A percentile compares a stretch with the other conserved stretches of the same genome.
Evolutionary conservation across 2,113 vertebrate genomes (phyloP).

Genomic region (Hippocampus comes): DNA sequence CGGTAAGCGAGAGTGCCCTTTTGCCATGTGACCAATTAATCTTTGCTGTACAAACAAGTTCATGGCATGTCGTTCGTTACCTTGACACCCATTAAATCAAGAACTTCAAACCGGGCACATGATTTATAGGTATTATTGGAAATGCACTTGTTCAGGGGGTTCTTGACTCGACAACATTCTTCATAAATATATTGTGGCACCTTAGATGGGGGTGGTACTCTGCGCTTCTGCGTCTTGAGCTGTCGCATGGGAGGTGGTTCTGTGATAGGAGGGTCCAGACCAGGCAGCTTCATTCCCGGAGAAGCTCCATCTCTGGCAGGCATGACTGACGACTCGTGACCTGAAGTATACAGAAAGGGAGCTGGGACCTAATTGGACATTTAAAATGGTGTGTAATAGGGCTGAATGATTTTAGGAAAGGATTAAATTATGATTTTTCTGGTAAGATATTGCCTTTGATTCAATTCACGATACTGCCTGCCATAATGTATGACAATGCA

Average conservation of each 20-base stretch:
- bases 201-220: slow-evolving; percentile 83
- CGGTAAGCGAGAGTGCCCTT: no score
- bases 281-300: slow-evolving; percentile 74
- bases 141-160: no score
- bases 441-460: not conserved
- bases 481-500: no score
- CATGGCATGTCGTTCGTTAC: no score
- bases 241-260: slow-evolving; percentile 81
- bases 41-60: no score
- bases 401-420: no score
- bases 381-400: not conserved
- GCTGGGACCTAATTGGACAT: not conserved
- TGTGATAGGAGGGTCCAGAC: slow-evolving; percentile 67
- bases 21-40: no score
- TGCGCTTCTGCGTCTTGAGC: slow-evolving; percentile 83
- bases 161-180: not conserved
- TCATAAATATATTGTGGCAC: slow-evolving; percentile 27
- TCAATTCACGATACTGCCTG: no score
- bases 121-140: no score
- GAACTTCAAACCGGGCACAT: no score
- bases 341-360: slow-evolving; percentile 46
- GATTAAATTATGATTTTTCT: no score
- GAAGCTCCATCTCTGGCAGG: slow-evolving; percentile 64
- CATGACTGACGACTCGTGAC: slow-evolving; percentile 78
- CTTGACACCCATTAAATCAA: no score